Evolutionary conservation across 2,888 invertebrate species (phyloP).

Genomic region (Isotomurus palustris): DNA sequence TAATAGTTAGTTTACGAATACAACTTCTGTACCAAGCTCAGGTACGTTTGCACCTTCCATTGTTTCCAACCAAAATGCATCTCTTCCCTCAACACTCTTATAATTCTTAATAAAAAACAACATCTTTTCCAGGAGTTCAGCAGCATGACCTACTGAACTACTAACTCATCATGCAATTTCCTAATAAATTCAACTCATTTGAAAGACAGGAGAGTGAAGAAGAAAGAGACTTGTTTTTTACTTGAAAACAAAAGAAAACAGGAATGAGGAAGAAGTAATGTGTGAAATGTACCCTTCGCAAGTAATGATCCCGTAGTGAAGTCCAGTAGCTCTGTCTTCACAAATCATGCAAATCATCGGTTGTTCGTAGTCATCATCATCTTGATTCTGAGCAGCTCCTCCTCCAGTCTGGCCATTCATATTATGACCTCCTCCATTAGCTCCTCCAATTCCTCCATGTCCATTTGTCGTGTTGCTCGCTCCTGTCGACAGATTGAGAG

Average conservation of each 20-base stretch:
- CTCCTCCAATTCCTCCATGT: conserved; percentile 5
- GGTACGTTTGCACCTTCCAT: too few species aligned
- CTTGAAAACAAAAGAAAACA: conserved; percentile 2
- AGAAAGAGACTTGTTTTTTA: too few species aligned
- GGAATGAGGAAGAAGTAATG: conserved; percentile 12
- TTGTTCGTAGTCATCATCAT: conserved; percentile 72
- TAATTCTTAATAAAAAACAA: too few species aligned
- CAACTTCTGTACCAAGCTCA: not conserved
- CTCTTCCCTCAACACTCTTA: too few species aligned
- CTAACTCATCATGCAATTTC: too few species aligned
- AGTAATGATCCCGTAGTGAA: conserved; percentile 98
- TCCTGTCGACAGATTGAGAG: conserved; percentile 43
- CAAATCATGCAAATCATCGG: conserved; percentile 98
- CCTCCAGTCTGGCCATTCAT: conserved; percentile 23
- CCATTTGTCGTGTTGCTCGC: conserved; percentile 39
- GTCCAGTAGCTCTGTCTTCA: conserved; percentile 94
- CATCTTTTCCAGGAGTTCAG: too few species aligned
- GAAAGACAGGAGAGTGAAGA: too few species aligned
- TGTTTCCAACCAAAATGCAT: too few species aligned
- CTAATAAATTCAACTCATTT: too few species aligned
- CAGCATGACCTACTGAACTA: too few species aligned
- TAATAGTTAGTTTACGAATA: not conserved
- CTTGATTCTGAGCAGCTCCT: conserved; percentile 34
- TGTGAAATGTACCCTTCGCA: conserved; percentile 75
- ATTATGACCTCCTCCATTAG: conserved; percentile 18